Evolutionary conservation across 2,113 vertebrate species (phyloP).

Genomic region (Orthonyx spaldingii): DNA sequence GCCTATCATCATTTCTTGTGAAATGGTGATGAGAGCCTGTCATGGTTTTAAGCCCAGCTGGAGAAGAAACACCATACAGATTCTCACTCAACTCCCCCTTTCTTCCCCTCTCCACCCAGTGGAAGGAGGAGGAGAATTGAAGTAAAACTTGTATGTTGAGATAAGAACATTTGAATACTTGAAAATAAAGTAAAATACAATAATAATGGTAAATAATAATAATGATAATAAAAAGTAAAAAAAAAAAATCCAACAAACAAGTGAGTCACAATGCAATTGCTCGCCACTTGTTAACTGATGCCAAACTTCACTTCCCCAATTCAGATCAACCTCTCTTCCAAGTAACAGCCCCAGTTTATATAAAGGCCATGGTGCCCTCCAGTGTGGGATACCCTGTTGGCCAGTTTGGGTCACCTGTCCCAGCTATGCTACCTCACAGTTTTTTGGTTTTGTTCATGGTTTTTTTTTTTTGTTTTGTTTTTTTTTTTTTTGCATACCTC

Average conservation of each 20-base stretch:
- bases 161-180: not conserved
- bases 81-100: not conserved
- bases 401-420: not conserved
- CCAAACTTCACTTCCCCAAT: not conserved
- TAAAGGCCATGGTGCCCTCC: rapidly evolving
- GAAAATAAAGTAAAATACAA: not conserved
- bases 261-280: too few species aligned
- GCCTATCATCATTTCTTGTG: not conserved
- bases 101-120: too few species aligned
- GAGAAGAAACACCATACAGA: not conserved
- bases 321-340: not conserved
- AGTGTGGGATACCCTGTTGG: not conserved
- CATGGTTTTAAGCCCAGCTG: not conserved
- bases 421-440: not conserved
- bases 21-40: not conserved
- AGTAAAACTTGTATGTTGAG: not conserved
- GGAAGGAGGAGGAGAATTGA: not conserved
- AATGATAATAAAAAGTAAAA: not conserved
- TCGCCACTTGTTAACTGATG: not conserved
- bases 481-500: not conserved
- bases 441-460: not conserved
- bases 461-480: not conserved
- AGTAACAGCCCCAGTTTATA: not conserved
- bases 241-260: rapidly evolving
- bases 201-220: not conserved